These are phyloP conservation scores for Ennomos fuscantarius DNA, from an alignment of 2,888 invertebrate genomes.

Conservation along the genomic window DNA sequence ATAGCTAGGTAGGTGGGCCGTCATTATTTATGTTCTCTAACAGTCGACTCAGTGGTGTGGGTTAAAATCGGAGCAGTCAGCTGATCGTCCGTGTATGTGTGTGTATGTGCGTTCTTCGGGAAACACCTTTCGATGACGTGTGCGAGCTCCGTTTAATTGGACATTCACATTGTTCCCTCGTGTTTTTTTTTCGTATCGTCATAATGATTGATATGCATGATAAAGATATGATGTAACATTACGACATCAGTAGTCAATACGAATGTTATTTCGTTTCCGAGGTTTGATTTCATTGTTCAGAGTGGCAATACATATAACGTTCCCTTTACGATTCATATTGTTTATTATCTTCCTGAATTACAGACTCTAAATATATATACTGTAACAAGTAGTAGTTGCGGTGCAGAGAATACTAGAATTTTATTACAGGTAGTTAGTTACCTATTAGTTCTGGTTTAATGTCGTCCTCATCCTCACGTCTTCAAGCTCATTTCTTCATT, in stretches of 20 bases:
- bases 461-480: no score
- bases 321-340: conserved; percentile 15
- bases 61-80: conserved; percentile 85
- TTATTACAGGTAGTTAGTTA: no score
- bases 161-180: conserved; percentile 81
- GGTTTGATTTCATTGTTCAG: conserved; percentile 39
- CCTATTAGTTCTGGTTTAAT: no score
- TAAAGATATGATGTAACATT: conserved; percentile 48
- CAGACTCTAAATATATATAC: neutral
- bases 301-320: conserved; percentile 5
- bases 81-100: conserved; percentile 72
- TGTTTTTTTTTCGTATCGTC: conserved; percentile 66
- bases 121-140: conserved; percentile 85
- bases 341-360: conserved; percentile 19
- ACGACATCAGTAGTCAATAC: conserved; percentile 32
- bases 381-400: conserved; percentile 1
- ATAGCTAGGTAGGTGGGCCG: conserved; percentile 83
- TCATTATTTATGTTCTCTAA: conserved; percentile 86
- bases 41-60: conserved; percentile 79
- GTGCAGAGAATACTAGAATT: no score
- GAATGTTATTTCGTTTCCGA: conserved; percentile 35
- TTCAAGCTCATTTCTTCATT: no score
- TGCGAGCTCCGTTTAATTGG: conserved; percentile 83
- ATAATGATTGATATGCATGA: conserved; percentile 57
- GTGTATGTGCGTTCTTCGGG: conserved; percentile 82